phyloP scores from a whole-genome alignment of 2,888 invertebrate species.

The Dolomedes plantarius region DNA sequence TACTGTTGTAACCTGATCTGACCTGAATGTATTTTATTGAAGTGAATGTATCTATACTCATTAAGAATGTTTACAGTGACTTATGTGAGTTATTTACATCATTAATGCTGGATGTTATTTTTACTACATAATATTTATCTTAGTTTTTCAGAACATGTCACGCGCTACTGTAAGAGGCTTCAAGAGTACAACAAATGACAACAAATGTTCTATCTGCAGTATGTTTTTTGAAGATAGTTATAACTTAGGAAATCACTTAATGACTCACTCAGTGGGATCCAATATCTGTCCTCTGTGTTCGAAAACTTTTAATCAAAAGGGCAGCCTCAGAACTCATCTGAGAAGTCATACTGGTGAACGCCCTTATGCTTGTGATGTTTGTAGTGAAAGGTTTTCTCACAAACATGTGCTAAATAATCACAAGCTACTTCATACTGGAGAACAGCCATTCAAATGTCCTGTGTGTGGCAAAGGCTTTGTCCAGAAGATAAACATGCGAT shows the following conservation, averaged over 20 bases:
- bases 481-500: conserved; percentile 21
- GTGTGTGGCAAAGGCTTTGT: conserved; percentile 19
- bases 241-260: conserved; percentile 18
- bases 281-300: conserved; percentile 16
- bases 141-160: conserved; percentile 12
- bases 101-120: too few species aligned
- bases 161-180: not conserved
- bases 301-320: conserved; percentile 14
- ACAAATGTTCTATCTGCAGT: not conserved
- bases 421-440: conserved; percentile 25
- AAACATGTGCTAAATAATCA: conserved; percentile 23
- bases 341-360: conserved; percentile 29
- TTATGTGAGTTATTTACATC: too few species aligned
- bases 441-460: conserved; percentile 13
- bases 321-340: conserved; percentile 24
- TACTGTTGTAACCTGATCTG: too few species aligned
- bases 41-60: too few species aligned
- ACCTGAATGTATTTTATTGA: too few species aligned
- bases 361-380: conserved; percentile 17
- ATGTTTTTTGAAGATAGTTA: not conserved
- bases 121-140: not conserved
- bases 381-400: conserved; percentile 21
- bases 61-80: too few species aligned
- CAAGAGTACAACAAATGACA: not conserved
- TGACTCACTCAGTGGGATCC: conserved; percentile 8